phyloP scores from a whole-genome alignment of 2,797 vertebrate species.

The Artibeus lituratus region DNA sequence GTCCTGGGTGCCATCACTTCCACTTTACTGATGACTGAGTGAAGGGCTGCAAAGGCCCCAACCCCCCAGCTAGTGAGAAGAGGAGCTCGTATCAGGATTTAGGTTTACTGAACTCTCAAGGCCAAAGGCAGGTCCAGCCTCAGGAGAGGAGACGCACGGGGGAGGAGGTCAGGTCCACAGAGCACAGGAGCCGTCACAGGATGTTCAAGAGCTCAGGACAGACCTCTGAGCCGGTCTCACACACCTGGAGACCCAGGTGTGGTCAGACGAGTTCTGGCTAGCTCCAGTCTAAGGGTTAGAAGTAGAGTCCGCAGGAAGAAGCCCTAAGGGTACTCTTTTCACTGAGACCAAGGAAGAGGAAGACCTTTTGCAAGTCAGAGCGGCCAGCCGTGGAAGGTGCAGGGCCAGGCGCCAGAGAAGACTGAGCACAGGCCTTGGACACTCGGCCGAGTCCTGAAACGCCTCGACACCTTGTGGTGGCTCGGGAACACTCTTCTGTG shows the following conservation, averaged over 20 bases:
- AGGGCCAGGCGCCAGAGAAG: background rate
- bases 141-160: background rate
- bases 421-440: background rate
- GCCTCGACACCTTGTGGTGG: fast-evolving
- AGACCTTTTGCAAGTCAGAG: background rate
- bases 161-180: background rate
- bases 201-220: background rate
- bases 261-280: background rate
- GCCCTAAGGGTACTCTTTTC: background rate
- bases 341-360: background rate
- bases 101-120: background rate
- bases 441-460: fast-evolving
- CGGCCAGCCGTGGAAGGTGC: background rate
- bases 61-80: background rate
- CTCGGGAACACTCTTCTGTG: too few species aligned
- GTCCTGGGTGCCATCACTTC: background rate
- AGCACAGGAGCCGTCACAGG: background rate
- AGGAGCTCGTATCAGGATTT: background rate
- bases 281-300: background rate
- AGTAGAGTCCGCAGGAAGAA: background rate
- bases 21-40: background rate
- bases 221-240: background rate
- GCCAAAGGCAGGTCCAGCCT: background rate
- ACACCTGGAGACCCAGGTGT: fast-evolving
- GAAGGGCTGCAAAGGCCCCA: background rate